These are phyloP conservation scores for Lemur catta DNA, from an alignment of 2,797 vertebrate species.

Conservation along the genomic window DNA sequence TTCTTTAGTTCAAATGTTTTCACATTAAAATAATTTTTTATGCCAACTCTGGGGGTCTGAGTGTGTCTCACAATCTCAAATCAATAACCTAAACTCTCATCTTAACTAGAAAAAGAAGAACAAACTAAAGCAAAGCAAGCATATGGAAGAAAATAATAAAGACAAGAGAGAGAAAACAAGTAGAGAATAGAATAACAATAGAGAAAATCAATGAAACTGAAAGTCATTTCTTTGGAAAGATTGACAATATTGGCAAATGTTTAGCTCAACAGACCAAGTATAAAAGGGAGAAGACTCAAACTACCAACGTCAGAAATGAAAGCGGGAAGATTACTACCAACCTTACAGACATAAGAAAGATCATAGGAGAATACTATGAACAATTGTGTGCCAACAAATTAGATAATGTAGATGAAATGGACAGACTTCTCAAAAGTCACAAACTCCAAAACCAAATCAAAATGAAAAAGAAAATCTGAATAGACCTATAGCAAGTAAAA, in stretches of 20 bases:
- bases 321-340: background rate
- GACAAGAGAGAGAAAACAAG: background rate
- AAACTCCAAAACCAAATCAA: background rate
- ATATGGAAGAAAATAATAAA: background rate
- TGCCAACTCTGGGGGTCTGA: background rate
- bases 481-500: background rate
- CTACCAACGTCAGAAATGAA: background rate
- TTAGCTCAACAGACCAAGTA: background rate
- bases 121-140: background rate
- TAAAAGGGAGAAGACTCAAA: background rate
- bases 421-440: background rate
- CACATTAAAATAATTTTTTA: background rate
- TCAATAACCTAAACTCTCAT: background rate
- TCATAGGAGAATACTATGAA: background rate
- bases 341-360: background rate
- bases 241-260: background rate
- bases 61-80: background rate
- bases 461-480: background rate
- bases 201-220: background rate
- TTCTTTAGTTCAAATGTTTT: background rate
- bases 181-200: background rate
- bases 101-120: background rate
- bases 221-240: background rate
- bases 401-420: background rate
- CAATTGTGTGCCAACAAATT: background rate